Base-by-base conservation (phyloP, 2,888 invertebrate genomes). In the Epiperipatus broadwayi region DNA sequence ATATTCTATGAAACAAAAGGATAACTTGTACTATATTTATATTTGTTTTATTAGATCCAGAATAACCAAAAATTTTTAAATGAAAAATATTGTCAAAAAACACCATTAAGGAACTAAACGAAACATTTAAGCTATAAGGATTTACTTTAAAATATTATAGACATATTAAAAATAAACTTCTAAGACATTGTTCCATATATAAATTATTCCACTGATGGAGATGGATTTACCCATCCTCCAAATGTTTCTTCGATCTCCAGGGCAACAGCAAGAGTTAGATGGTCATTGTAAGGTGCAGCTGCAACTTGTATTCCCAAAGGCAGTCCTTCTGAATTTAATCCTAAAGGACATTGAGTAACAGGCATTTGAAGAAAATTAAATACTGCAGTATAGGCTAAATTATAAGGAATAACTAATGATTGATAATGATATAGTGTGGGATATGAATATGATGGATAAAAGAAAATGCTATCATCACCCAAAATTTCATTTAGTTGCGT, bases 241-340 rank as follows among this genome's bases (percentile, higher is more conserved):
- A 60, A 57, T 5, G 49, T 53, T 28, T 50, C 49, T 39, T 60
- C 61, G 34, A 64, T 43, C 35, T 57, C 56, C 21, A 48, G 40
- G 5, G 63, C 63, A 5, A 60, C 54, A 5, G 59, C 57, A 30
- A 64, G 48, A 12, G 57, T 52, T 5, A 58, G 41, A 21, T 50
- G 49, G 40, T 62, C 62, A 25, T 50, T 49, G 41, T 54, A 47
- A 30, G 49, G 50, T 8, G 49, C 47, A 5, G 50, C 21, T 5
- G 15, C n/a, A 5, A 62, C 49, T 46, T 63, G 62, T 14, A 63
- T 42, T 7, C 58, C 60, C 5, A 59, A 16, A 2, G 61, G 62
- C 7, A 60, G 41, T 3, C 60, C 59, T 19, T 53, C 49, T n/a
- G 25, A 31, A 32, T 49, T 49, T 21, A 58, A 43, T 2, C 58